Conservation (phyloP, 1,140 invertebrate genomes). For the Eumeta japonica region DNA sequence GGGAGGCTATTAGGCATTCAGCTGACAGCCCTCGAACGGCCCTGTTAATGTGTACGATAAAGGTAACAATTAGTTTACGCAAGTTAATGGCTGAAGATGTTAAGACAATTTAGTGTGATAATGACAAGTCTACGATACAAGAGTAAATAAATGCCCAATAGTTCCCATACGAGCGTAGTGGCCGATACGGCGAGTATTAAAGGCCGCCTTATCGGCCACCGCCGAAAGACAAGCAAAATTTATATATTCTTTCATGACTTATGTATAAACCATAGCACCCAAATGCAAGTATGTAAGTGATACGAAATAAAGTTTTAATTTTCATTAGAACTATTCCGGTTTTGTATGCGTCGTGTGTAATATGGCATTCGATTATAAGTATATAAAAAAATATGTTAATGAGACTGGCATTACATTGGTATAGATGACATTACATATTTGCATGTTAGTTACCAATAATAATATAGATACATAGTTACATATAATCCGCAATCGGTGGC, state of each 20-base stretch:
- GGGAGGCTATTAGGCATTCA: constrained; percentile 58
- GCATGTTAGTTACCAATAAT: constrained; percentile 57
- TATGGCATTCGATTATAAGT: constrained; percentile 43
- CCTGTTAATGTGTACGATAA: constrained; percentile 51
- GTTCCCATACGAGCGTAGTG: constrained; percentile 49
- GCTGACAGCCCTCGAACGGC: constrained; percentile 18
- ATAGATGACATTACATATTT: constrained; percentile 54
- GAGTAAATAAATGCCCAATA: constrained; percentile 60
- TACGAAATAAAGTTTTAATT: background rate
- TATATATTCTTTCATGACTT: constrained; percentile 52
- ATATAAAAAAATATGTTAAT: constrained; percentile 52
- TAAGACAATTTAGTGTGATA: constrained; percentile 58
- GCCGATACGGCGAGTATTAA: constrained; percentile 20
- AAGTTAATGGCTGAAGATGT: constrained; percentile 56
- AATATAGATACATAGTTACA: constrained; percentile 57
- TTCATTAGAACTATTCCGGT: background rate
- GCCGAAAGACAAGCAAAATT: constrained; percentile 42
- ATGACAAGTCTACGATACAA: constrained; percentile 52
- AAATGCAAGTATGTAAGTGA: constrained; percentile 56
- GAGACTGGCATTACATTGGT: constrained; percentile 33
- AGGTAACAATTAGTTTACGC: constrained; percentile 49
- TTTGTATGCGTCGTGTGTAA: background rate
- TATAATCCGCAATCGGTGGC: constrained; percentile 51
- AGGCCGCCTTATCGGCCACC: background rate
- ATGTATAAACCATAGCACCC: constrained; percentile 56